Percentiles rank a stretch among this genome's conserved stretches.
Conservation (phyloP, 2,888 invertebrate species). For the Catocala fraxini region DNA sequence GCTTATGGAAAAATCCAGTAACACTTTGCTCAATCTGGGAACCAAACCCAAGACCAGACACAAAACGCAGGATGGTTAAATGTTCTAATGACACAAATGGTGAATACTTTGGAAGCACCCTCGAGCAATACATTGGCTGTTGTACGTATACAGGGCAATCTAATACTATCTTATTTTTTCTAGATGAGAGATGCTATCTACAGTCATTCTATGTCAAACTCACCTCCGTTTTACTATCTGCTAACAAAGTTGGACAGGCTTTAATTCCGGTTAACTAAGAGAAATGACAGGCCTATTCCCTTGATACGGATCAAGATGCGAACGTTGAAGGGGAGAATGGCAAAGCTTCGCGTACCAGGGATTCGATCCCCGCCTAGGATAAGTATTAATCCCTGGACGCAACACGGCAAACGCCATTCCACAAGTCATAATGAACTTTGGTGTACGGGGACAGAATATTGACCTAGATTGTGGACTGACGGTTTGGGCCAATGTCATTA, state of each 20-base stretch:
- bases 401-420: background rate
- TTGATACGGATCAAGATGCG: constrained; percentile 33
- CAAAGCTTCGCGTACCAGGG: background rate
- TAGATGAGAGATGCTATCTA: background rate
- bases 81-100: too few species aligned
- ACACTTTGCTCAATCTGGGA: too few species aligned
- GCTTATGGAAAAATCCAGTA: too few species aligned
- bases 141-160: too few species aligned
- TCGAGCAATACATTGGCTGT: too few species aligned
- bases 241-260: constrained; percentile 41
- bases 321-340: constrained; percentile 4
- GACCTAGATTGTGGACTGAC: background rate
- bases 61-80: too few species aligned
- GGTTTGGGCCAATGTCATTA: too few species aligned
- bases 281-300: constrained; percentile 45
- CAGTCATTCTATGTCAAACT: background rate
- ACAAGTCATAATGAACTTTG: background rate
- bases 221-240: constrained; percentile 21
- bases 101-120: too few species aligned
- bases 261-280: constrained; percentile 38
- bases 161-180: too few species aligned
- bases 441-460: background rate
- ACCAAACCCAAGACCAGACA: too few species aligned
- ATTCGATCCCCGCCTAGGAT: background rate
- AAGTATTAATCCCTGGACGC: background rate